Percentiles rank a stretch among this genome's conserved stretches.
Conservation (phyloP, 2,888 invertebrate genomes). For the Mesorhabditis sp. region DNA sequence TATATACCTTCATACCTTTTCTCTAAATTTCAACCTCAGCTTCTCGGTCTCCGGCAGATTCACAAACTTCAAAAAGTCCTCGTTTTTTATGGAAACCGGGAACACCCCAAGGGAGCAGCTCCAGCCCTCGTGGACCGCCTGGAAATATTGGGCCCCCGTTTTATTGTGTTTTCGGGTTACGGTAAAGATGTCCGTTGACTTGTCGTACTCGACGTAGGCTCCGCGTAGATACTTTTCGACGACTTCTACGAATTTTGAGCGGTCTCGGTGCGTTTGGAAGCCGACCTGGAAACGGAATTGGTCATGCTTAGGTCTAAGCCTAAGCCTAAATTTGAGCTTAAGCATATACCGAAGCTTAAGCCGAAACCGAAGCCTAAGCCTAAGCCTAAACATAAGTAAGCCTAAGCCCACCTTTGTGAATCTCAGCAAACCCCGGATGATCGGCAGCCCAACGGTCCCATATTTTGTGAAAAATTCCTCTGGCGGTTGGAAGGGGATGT, state of each 20-base stretch:
- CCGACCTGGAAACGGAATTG: constrained; percentile 38
- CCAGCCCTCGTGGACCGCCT: constrained; percentile 52
- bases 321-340: neutral
- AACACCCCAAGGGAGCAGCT: constrained; percentile 56
- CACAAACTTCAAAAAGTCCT: constrained; percentile 55
- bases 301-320: neutral
- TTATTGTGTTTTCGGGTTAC: constrained; percentile 4
- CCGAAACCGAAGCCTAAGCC: neutral
- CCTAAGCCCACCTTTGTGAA: constrained; percentile 73
- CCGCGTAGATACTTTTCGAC: constrained; percentile 46
- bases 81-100: constrained; percentile 58
- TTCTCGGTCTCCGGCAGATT: constrained; percentile 40
- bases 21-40: constrained; percentile 42
- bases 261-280: constrained; percentile 56
- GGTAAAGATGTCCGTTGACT: constrained; percentile 44
- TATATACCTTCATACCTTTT: too few relatives aligned
- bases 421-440: constrained; percentile 83
- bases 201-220: constrained; percentile 41
- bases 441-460: constrained; percentile 64
- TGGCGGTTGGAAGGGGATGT: constrained; percentile 91
- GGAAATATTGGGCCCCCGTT: neutral
- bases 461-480: constrained; percentile 71
- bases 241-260: constrained; percentile 46
- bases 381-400: neutral
- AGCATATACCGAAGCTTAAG: neutral